These are phyloP conservation scores for Gobio gobio DNA, from an alignment of 2,113 vertebrate genomes.

Conservation along the genomic window DNA sequence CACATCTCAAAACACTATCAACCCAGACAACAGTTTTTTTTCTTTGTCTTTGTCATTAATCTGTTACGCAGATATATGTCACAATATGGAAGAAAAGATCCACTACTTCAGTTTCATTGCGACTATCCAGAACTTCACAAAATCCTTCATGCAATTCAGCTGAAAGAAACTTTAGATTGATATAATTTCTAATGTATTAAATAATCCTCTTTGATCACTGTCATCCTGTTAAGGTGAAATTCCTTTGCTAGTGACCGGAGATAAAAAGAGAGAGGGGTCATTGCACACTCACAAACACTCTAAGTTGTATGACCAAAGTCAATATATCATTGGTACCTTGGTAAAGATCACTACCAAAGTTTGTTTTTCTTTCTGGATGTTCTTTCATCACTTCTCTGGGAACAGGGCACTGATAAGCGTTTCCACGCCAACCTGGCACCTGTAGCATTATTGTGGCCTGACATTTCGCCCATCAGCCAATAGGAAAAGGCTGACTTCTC, in stretches of 20 bases:
- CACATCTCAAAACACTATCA: too few relatives aligned
- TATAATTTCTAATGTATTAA: background rate
- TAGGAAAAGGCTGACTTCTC: slow-evolving; percentile 53
- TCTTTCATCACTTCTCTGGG: slow-evolving; percentile 28
- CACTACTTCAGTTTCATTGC: too few relatives aligned
- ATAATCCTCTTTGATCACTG: background rate
- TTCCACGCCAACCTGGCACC: slow-evolving; percentile 63
- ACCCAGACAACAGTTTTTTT: too few relatives aligned
- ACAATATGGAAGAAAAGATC: too few relatives aligned
- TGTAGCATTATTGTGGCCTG: slow-evolving; percentile 69
- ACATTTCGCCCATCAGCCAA: slow-evolving; percentile 64
- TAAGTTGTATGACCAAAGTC: background rate
- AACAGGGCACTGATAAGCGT: slow-evolving; percentile 59
- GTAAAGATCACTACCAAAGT: slow-evolving; percentile 5
- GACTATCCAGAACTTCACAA: background rate
- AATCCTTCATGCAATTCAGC: background rate
- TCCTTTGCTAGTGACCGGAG: background rate
- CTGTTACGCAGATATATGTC: too few relatives aligned
- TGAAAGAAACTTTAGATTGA: background rate
- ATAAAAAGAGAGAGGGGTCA: background rate
- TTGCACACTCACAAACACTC: background rate
- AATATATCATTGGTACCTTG: background rate
- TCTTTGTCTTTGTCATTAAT: too few relatives aligned
- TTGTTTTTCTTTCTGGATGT: slow-evolving; percentile 1
- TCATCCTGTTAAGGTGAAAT: background rate